Evolutionary conservation across 2,113 vertebrate species (phyloP).

Genomic region (Cephalopholis sonnerati): DNA sequence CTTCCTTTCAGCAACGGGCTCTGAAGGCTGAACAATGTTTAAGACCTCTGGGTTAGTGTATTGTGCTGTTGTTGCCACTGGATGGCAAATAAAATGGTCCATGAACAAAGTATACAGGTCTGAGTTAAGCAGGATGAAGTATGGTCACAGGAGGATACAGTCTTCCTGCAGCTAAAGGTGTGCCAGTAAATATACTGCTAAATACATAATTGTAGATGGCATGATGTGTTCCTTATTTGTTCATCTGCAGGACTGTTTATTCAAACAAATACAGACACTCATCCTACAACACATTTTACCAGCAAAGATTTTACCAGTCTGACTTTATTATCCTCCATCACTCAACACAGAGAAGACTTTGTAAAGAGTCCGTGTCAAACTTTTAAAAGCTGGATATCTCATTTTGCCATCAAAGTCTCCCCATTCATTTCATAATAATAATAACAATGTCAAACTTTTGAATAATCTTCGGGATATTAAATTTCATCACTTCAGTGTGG

Average conservation of each 20-base stretch:
- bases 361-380: constrained; percentile 34
- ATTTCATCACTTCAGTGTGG: constrained; percentile 63
- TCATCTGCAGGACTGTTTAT: neutral
- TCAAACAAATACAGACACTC: neutral
- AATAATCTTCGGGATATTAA: constrained; percentile 74
- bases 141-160: too few relatives aligned
- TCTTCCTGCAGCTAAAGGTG: too few relatives aligned
- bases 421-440: constrained; percentile 44
- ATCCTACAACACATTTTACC: neutral
- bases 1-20: too few relatives aligned
- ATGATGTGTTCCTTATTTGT: neutral
- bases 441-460: constrained; percentile 68
- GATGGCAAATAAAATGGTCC: too few relatives aligned
- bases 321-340: neutral
- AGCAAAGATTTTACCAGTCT: neutral
- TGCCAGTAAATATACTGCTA: neutral
- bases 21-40: too few relatives aligned
- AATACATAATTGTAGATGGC: neutral
- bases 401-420: constrained; percentile 38
- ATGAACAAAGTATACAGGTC: too few relatives aligned
- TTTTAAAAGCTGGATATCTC: constrained; percentile 53
- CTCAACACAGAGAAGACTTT: constrained; percentile 23
- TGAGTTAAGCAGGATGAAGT: too few relatives aligned
- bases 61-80: too few relatives aligned
- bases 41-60: too few relatives aligned